Percentiles rank a stretch among this genome's conserved stretches.
These are phyloP conservation scores for Physella acuta DNA, from an alignment of 1,140 invertebrate species.

Conservation along the genomic window DNA sequence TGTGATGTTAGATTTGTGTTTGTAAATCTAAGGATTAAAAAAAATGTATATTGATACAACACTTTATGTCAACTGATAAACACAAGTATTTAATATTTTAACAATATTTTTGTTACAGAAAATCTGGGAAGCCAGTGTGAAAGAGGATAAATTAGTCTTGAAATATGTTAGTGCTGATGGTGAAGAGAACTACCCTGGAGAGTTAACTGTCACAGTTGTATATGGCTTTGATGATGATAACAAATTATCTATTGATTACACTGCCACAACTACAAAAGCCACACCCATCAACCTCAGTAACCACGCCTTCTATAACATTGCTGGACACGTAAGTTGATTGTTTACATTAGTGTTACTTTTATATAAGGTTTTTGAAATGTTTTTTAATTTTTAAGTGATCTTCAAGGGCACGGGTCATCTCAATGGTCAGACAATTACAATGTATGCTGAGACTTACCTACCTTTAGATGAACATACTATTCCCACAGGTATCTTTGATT, in stretches of 20 bases:
- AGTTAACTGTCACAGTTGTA: constrained; percentile 64
- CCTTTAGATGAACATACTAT: constrained; percentile 74
- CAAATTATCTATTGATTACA: constrained; percentile 72
- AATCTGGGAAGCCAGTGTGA: constrained; percentile 56
- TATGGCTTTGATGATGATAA: constrained; percentile 76
- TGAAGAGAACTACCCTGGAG: constrained; percentile 86
- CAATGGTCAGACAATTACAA: constrained; percentile 73
- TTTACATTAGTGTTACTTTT: constrained; percentile 10
- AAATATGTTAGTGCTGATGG: constrained; percentile 72
- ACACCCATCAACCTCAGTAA: constrained; percentile 90
- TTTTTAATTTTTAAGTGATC: not conserved
- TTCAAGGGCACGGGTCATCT: constrained; percentile 62
- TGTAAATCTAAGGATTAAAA: too few species aligned
- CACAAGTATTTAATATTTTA: too few species aligned
- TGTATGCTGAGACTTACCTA: constrained; percentile 78
- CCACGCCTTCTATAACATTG: constrained; percentile 92
- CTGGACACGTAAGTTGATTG: constrained; percentile 70
- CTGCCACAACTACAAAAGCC: constrained; percentile 72
- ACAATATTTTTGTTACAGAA: too few species aligned
- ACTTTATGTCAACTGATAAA: too few species aligned
- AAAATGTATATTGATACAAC: too few species aligned
- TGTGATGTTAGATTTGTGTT: too few species aligned
- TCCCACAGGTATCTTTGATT: constrained; percentile 66
- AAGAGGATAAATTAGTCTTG: constrained; percentile 46
- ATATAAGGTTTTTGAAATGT: not conserved